Evolutionary conservation across 2,797 vertebrate species (phyloP).

Genomic region (Macropodus opercularis): DNA sequence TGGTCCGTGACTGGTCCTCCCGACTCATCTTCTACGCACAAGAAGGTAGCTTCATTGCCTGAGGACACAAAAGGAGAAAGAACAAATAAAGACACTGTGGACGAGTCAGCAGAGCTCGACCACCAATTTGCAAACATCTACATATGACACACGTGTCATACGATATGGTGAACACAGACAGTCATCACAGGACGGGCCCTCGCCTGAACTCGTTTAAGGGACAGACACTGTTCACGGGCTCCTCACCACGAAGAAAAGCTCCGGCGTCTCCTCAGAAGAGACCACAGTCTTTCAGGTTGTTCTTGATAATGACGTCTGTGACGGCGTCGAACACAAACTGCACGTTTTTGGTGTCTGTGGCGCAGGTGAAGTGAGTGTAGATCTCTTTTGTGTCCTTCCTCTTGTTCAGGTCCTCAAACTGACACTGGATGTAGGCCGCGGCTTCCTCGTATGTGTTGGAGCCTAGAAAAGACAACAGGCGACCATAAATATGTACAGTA

Average conservation of each 20-base stretch:
- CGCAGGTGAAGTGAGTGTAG: constrained; percentile 99
- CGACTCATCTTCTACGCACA: constrained; percentile 57
- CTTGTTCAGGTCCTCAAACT: constrained; percentile 99
- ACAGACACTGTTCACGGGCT: not conserved
- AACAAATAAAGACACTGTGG: constrained; percentile 27
- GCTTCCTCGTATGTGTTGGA: constrained; percentile 98
- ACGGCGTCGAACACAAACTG: constrained; percentile 99
- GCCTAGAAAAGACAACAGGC: constrained; percentile 74
- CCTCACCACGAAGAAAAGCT: constrained; percentile 55
- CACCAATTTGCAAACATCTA: constrained; percentile 27
- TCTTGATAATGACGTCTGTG: constrained; percentile 99
- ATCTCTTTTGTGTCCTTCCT: constrained; percentile 99
- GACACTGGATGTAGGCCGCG: constrained; percentile 97
- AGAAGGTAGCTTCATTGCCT: constrained; percentile 67
- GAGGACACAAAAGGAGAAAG: constrained; percentile 38
- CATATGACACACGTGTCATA: too few species aligned
- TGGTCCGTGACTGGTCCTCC: constrained; percentile 82
- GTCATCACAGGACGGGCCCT: not conserved
- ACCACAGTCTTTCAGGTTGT: constrained; percentile 99
- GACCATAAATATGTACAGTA: too few species aligned
- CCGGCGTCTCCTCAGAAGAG: constrained; percentile 87
- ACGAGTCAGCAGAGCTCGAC: constrained; percentile 14
- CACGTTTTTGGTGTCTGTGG: constrained; percentile 99
- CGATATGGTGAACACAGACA: too few species aligned
- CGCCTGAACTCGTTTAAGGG: not conserved